These are phyloP conservation scores for Syngnathus typhle DNA, from an alignment of 2,113 vertebrate species.

Conservation along the genomic window DNA sequence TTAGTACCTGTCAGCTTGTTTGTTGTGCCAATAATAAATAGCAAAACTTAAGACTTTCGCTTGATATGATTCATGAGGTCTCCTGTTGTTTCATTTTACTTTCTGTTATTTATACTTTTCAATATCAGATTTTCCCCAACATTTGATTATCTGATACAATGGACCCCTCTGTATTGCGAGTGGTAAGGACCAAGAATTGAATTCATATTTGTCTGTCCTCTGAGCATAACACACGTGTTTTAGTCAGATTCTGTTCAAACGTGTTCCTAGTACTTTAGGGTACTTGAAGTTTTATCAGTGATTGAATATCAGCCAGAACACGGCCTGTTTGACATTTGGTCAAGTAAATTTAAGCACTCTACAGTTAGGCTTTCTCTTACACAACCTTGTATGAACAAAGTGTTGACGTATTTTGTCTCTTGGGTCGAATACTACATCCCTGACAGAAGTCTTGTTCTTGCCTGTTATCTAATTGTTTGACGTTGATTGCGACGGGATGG, in stretches of 20 bases:
- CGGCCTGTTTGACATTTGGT: neutral
- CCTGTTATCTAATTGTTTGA: neutral
- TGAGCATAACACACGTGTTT: too few relatives aligned
- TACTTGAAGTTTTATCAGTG: too few relatives aligned
- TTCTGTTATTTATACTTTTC: neutral
- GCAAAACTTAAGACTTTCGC: constrained; percentile 9
- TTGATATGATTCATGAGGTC: neutral
- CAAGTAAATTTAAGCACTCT: neutral
- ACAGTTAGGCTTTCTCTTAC: neutral
- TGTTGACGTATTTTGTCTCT: neutral
- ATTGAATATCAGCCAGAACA: too few relatives aligned
- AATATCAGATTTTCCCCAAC: too few relatives aligned
- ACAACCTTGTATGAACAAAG: neutral
- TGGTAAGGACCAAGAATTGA: too few relatives aligned
- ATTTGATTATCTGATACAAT: too few relatives aligned
- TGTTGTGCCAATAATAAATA: neutral
- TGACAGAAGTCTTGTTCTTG: neutral
- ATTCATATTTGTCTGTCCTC: too few relatives aligned
- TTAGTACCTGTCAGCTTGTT: constrained; percentile 5
- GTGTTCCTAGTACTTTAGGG: too few relatives aligned
- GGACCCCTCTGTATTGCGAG: too few relatives aligned
- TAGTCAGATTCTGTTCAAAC: too few relatives aligned
- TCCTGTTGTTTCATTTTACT: neutral
- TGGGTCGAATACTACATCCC: neutral
- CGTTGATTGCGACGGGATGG: neutral